These are phyloP conservation scores for Teleopsis dalmanni DNA, from an alignment of 1,140 invertebrate species.

Conservation along the genomic window DNA sequence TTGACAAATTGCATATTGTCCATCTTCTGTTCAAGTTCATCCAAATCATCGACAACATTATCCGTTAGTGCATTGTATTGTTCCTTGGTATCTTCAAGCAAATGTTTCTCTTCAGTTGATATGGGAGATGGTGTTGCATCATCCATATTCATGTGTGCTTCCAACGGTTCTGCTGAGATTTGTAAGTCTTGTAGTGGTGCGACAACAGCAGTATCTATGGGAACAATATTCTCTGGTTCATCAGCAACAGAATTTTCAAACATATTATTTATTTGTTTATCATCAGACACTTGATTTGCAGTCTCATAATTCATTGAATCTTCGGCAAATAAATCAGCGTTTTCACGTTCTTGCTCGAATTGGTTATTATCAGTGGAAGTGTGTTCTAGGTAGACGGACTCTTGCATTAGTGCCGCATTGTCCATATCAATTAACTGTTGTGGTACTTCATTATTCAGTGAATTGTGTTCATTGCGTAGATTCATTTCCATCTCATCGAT, in stretches of 20 bases:
- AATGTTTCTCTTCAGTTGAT: slow-evolving; percentile 36
- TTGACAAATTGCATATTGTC: slow-evolving; percentile 14
- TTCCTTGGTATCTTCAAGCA: slow-evolving; percentile 35
- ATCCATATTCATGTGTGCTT: background rate
- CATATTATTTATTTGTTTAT: background rate
- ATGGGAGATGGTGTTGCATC: slow-evolving; percentile 26
- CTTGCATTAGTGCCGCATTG: slow-evolving; percentile 23
- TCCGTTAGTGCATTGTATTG: background rate
- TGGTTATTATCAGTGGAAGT: slow-evolving; percentile 1
- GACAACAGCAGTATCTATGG: background rate
- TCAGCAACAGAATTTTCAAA: background rate
- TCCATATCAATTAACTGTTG: slow-evolving; percentile 13
- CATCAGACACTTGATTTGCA: background rate
- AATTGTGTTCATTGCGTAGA: slow-evolving; percentile 15
- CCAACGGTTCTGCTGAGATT: background rate
- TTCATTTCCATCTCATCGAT: slow-evolving; percentile 32
- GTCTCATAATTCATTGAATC: background rate
- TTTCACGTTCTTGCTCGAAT: background rate
- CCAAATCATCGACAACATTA: background rate
- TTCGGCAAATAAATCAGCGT: background rate
- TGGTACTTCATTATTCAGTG: slow-evolving; percentile 15
- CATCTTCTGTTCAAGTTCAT: slow-evolving; percentile 9
- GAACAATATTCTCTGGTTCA: background rate
- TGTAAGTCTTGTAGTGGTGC: background rate
- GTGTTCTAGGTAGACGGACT: slow-evolving; percentile 34